Conservation (phyloP, 2,888 invertebrate genomes). For the Erannis defoliaria region DNA sequence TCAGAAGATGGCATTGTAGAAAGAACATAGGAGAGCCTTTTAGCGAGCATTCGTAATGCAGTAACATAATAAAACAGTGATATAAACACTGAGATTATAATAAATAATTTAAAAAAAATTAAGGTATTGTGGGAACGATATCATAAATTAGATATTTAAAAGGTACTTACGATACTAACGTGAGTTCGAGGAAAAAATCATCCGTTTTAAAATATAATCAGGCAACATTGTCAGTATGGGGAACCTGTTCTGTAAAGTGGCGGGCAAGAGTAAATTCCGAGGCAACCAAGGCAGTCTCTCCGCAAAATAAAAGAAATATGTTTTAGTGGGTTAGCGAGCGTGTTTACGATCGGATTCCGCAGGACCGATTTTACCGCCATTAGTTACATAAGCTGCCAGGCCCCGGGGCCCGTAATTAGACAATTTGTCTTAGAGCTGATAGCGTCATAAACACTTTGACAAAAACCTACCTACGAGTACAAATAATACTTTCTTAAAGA, state of each 20-base stretch:
- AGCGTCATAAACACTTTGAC: conserved; percentile 56
- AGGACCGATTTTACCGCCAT: conserved; percentile 76
- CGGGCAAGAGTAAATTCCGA: conserved; percentile 55
- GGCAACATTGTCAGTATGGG: conserved; percentile 34
- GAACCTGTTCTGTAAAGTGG: conserved; percentile 80
- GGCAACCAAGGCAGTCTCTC: conserved; percentile 67
- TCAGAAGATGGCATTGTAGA: too few species aligned
- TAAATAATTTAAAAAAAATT: too few species aligned
- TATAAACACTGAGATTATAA: too few species aligned
- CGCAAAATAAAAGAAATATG: conserved; percentile 86
- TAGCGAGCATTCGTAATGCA: too few species aligned
- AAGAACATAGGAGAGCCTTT: too few species aligned
- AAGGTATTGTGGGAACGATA: neutral
- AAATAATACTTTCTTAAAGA: too few species aligned
- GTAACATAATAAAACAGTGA: too few species aligned
- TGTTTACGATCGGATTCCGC: conserved; percentile 82
- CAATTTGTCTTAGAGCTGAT: conserved; percentile 69
- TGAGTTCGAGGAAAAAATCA: conserved; percentile 1
- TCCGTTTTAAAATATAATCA: conserved; percentile 15
- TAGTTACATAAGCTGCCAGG: conserved; percentile 77
- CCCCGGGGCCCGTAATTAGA: conserved; percentile 71
- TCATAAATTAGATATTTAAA: neutral
- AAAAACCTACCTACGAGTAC: conserved; percentile 23
- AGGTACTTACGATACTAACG: neutral
- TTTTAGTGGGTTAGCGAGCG: conserved; percentile 86